Conservation (phyloP, 1,140 invertebrate genomes). For the Triops longicaudatus region DNA sequence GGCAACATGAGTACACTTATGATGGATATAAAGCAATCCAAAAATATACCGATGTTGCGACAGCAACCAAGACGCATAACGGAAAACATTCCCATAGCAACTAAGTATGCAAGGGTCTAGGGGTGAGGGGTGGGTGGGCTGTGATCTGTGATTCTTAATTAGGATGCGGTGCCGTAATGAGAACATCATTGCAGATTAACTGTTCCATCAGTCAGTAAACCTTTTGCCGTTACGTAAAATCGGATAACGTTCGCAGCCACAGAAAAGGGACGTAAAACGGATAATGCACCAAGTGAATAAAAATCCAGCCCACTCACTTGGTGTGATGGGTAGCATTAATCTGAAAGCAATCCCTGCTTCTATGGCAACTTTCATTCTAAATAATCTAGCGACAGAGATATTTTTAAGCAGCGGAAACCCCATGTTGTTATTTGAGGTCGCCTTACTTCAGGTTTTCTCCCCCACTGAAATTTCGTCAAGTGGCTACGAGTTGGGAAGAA, state of each 20-base stretch:
- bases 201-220: background rate
- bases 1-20: background rate
- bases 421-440: background rate
- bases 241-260: background rate
- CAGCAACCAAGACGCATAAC: constrained; percentile 5
- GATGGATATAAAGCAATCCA: background rate
- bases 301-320: background rate
- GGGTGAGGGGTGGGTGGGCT: no score
- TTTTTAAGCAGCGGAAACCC: background rate
- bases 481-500: background rate
- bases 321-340: background rate
- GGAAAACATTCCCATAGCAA: constrained; percentile 6
- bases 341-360: background rate
- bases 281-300: background rate
- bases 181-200: constrained; percentile 8
- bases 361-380: background rate
- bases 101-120: background rate
- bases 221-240: background rate
- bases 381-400: background rate
- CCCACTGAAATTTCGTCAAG: background rate
- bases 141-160: background rate
- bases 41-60: background rate
- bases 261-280: background rate
- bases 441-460: background rate
- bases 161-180: background rate